Conservation (phyloP, 2,113 vertebrate genomes). For the Carollia perspicillata region DNA sequence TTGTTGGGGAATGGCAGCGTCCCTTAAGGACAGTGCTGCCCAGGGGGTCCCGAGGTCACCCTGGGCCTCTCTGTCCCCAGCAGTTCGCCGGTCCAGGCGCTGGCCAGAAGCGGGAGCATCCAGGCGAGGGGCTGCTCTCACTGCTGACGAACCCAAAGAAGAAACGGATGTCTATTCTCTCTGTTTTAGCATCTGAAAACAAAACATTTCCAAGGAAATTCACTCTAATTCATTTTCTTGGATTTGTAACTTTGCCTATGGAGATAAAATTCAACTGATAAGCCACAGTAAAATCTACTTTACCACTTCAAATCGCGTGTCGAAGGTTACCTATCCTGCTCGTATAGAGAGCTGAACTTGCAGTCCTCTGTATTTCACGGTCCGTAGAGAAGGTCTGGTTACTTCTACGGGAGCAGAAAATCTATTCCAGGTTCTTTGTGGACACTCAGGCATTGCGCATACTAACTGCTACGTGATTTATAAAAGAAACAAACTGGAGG, state of each 20-base stretch:
- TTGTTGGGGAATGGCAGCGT: background rate
- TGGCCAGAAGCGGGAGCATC: too few species aligned
- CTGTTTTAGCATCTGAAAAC: background rate
- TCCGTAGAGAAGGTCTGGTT: background rate
- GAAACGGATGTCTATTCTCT: background rate
- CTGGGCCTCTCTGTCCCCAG: too few species aligned
- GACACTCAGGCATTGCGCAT: background rate
- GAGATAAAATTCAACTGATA: background rate
- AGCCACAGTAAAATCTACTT: background rate
- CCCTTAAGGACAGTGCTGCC: too few species aligned
- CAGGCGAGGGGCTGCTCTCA: too few species aligned
- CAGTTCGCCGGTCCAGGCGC: too few species aligned
- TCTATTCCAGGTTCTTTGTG: background rate
- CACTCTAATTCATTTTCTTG: background rate
- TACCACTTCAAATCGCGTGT: background rate
- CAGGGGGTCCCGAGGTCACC: too few species aligned
- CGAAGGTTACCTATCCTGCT: background rate
- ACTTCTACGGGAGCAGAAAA: background rate
- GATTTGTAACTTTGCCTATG: background rate
- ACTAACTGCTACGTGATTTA: background rate
- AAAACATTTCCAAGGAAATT: background rate
- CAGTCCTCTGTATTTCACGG: fast-evolving
- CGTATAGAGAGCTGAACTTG: background rate
- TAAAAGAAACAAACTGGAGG: background rate
- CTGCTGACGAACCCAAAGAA: too few species aligned